A percentile compares a stretch with the other conserved stretches of the same genome.
Evolutionary conservation across 2,113 vertebrate species (phyloP).

Genomic region (Gambusia affinis): DNA sequence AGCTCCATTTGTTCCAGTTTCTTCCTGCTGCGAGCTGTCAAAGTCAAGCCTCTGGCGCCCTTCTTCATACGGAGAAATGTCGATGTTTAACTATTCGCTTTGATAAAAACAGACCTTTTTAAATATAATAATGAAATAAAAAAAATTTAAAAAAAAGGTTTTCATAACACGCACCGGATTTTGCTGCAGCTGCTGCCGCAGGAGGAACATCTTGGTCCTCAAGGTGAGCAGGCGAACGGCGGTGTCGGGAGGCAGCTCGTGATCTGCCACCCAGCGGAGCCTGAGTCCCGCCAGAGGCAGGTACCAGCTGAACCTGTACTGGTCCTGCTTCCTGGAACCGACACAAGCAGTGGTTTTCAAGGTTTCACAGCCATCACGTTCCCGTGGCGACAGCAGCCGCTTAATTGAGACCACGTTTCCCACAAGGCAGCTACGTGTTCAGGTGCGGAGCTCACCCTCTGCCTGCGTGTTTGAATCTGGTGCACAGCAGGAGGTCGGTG

Average conservation of each 20-base stretch:
- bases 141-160: neutral
- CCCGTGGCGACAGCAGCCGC: neutral
- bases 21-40: slow-evolving; percentile 59
- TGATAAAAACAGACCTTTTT: neutral
- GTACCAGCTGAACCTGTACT: slow-evolving; percentile 82
- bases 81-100: neutral
- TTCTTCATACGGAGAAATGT: slow-evolving; percentile 57
- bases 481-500: slow-evolving; percentile 81
- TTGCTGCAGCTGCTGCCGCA: slow-evolving; percentile 67
- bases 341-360: neutral
- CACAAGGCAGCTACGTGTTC: neutral
- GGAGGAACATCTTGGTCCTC: slow-evolving; percentile 72
- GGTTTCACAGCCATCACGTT: neutral
- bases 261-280: slow-evolving; percentile 60
- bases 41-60: slow-evolving; percentile 20
- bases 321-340: slow-evolving; percentile 71
- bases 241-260: slow-evolving; percentile 49
- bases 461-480: slow-evolving; percentile 67
- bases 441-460: slow-evolving; percentile 62
- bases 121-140: too few relatives aligned
- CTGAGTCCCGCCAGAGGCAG: slow-evolving; percentile 75
- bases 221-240: slow-evolving; percentile 64
- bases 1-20: slow-evolving; percentile 80
- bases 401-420: slow-evolving; percentile 12
- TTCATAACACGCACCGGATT: slow-evolving; percentile 43